These are phyloP conservation scores for Saccopteryx leptura DNA, from an alignment of 2,113 vertebrate species.

Conservation along the genomic window DNA sequence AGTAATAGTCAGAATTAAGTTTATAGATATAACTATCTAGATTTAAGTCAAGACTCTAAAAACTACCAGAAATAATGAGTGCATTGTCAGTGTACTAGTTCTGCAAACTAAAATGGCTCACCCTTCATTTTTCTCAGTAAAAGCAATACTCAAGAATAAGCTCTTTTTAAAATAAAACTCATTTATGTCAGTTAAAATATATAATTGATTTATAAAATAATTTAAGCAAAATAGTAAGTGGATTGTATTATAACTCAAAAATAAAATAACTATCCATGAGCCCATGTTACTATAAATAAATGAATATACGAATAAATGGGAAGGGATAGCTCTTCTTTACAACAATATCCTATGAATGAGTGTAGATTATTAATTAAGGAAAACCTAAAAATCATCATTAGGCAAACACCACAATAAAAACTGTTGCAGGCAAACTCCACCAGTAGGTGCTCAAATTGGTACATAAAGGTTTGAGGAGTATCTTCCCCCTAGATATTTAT, in stretches of 20 bases:
- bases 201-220: constrained; percentile 9
- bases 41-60: constrained; percentile 65
- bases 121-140: constrained; percentile 42
- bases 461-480: background rate
- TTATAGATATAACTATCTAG: constrained; percentile 60
- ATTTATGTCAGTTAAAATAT: constrained; percentile 55
- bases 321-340: background rate
- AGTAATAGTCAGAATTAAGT: constrained; percentile 54
- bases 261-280: constrained; percentile 2
- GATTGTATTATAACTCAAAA: constrained; percentile 28
- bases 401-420: constrained; percentile 24
- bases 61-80: constrained; percentile 44
- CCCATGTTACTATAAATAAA: constrained; percentile 36
- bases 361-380: background rate
- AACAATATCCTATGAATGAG: constrained; percentile 36
- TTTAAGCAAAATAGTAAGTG: constrained; percentile 24
- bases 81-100: constrained; percentile 1
- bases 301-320: background rate
- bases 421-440: constrained; percentile 1
- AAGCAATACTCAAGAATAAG: constrained; percentile 43
- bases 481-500: background rate
- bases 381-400: background rate
- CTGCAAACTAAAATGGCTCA: constrained; percentile 45
- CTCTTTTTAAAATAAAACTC: constrained; percentile 42
- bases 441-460: constrained; percentile 1